phyloP scores from a whole-genome alignment of 2,113 vertebrate species.

The Micronycteris hirsuta region DNA sequence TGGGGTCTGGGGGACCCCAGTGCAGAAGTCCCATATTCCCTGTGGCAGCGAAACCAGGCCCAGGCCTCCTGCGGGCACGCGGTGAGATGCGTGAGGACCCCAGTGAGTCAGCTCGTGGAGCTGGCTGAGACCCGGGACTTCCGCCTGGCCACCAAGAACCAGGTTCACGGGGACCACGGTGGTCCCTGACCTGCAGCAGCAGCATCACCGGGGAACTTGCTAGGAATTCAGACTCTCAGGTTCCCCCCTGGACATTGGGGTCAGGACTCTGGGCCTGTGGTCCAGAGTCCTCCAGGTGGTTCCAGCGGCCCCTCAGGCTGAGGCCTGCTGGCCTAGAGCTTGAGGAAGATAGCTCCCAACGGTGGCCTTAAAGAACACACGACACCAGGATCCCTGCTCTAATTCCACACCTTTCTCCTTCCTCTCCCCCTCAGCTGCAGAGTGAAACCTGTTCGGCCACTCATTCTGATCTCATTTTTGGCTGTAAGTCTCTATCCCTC shows the following conservation, averaged over 20 bases:
- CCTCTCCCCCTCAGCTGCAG: neutral
- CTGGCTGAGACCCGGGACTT: neutral
- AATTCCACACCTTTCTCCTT: neutral
- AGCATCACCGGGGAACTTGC: neutral
- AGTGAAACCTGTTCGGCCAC: neutral
- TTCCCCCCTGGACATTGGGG: neutral
- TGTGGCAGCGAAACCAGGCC: neutral
- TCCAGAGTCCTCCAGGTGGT: neutral
- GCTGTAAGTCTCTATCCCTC: neutral
- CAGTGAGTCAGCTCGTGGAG: fast-evolving
- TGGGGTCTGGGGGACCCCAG: too few species aligned
- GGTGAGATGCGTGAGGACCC: neutral
- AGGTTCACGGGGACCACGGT: fast-evolving
- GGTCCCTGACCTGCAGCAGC: fast-evolving
- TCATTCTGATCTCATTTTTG: neutral
- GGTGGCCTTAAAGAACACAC: neutral
- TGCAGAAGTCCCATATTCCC: neutral
- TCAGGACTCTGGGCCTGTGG: fast-evolving
- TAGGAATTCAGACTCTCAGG: neutral
- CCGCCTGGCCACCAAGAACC: neutral
- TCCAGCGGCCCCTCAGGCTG: fast-evolving
- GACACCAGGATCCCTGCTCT: neutral
- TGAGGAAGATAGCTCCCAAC: neutral
- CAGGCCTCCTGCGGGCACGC: neutral
- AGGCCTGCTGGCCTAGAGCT: neutral